Base-by-base conservation (phyloP, 2,888 invertebrate genomes). In the Microdon myrmicae region DNA sequence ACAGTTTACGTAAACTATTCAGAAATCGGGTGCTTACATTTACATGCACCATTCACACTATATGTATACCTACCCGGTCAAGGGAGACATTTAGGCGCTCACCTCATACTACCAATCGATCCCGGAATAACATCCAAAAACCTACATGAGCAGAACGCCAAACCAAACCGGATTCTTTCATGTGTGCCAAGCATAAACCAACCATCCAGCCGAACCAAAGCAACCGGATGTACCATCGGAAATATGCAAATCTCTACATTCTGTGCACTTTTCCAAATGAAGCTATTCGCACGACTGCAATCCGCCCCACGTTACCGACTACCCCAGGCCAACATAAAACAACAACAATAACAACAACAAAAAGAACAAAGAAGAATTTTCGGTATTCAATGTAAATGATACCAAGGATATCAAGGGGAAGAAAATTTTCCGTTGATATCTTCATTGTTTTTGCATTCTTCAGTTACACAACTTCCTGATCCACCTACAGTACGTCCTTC, bases 231-330 rank as follows among this genome's bases (percentile, higher is more conserved):
- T n/a, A n/a, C 35, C 26, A 49, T 55, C 49, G 39, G 32, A 61
- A 61, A 55, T 61, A 61, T 55, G 55, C 55, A 61, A 61, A 61
- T 61, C 55, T 45, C 54, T 39, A 55, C 31, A 49, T 49, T 61
- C 38, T 44, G 29, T 55, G 61, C 61, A 49, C 48, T 61, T 55
- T 61, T 49, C 49, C 44, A 55, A 55, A 61, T 61, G 44, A 61
- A 61, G 55, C 49, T 61, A 61, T 61, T 49, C 55, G 44, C 55
- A 39, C 43, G 48, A 48, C 41, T 38, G 20, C n/a, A 47, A 43
- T 38, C 17, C 28, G 17, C 29, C 13, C 31, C 23, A 48, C 13
- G 14, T 37, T 6, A 16, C 10, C 28, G 4, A 10, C 43, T 4
- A 12, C 14, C 17, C 5, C 16, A 25, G 16, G 26, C n/a, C n/a